phyloP scores from a whole-genome alignment of 2,888 invertebrate species.

The Microchrysa polita region DNA sequence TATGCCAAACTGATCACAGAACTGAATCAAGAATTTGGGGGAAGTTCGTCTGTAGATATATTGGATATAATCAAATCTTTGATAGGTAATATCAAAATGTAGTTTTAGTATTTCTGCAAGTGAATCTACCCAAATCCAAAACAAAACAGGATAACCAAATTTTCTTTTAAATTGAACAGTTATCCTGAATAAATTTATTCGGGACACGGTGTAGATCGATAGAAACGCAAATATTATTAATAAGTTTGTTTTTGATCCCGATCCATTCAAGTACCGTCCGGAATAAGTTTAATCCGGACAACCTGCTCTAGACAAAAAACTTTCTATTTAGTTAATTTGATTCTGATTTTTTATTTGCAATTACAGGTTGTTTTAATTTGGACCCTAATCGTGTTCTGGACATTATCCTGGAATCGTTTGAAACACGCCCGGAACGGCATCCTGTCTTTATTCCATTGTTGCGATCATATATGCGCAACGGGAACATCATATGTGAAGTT shows the following conservation, averaged over 20 bases:
- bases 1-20: conserved; percentile 96
- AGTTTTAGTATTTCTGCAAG: no score
- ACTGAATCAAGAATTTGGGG: conserved; percentile 83
- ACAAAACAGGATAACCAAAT: no score
- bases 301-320: no score
- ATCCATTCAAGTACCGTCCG: neutral
- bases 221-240: no score
- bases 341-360: no score
- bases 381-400: conserved; percentile 98
- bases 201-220: no score
- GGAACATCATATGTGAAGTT: conserved; percentile 89
- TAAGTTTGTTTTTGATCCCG: no score
- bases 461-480: conserved; percentile 88
- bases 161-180: no score
- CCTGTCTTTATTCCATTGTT: conserved; percentile 87
- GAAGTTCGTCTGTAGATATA: conserved; percentile 73
- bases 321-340: no score
- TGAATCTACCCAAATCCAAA: no score
- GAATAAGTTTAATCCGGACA: no score
- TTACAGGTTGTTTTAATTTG: conserved; percentile 97
- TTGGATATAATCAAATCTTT: conserved; percentile 92
- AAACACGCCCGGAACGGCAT: conserved; percentile 81
- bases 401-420: conserved; percentile 95
- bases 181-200: no score
- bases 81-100: conserved; percentile 79